phyloP scores from a whole-genome alignment of 2,113 vertebrate genomes.

The Neoarius graeffei region DNA sequence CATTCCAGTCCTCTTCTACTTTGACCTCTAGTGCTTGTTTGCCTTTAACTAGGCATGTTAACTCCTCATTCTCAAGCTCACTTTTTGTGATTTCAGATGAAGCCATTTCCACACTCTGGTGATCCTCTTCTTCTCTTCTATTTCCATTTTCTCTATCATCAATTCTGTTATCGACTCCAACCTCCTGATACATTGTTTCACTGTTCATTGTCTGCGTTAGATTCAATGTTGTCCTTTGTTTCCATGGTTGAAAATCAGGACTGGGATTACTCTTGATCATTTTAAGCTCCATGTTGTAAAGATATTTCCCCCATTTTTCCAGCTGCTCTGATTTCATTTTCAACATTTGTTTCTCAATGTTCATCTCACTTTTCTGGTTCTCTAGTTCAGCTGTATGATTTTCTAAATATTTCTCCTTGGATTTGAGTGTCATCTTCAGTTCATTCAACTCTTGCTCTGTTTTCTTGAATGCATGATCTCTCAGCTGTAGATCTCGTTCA shows the following conservation, averaged over 20 bases:
- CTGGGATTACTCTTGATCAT: conserved; percentile 50
- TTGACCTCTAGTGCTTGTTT: conserved; percentile 13
- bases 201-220: conserved; percentile 1
- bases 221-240: conserved; percentile 48
- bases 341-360: conserved; percentile 57
- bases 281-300: conserved; percentile 61
- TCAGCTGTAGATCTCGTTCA: conserved; percentile 25
- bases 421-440: conserved; percentile 36
- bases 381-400: conserved; percentile 56
- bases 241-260: conserved; percentile 6
- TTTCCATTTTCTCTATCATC: conserved; percentile 12
- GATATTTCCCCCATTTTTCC: conserved; percentile 62
- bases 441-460: conserved; percentile 41
- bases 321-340: conserved; percentile 63
- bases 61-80: background rate
- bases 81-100: background rate
- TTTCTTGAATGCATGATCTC: conserved; percentile 18
- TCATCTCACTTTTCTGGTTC: conserved; percentile 58
- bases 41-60: background rate
- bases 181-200: conserved; percentile 12
- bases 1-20: background rate
- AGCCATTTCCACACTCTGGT: conserved; percentile 3
- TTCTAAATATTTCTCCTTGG: conserved; percentile 54
- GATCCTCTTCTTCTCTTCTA: background rate
- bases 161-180: conserved; percentile 12